A percentile compares a stretch with the other conserved stretches of the same genome.
Conservation (phyloP, 2,888 invertebrate species). For the Agonopterix arenella region DNA sequence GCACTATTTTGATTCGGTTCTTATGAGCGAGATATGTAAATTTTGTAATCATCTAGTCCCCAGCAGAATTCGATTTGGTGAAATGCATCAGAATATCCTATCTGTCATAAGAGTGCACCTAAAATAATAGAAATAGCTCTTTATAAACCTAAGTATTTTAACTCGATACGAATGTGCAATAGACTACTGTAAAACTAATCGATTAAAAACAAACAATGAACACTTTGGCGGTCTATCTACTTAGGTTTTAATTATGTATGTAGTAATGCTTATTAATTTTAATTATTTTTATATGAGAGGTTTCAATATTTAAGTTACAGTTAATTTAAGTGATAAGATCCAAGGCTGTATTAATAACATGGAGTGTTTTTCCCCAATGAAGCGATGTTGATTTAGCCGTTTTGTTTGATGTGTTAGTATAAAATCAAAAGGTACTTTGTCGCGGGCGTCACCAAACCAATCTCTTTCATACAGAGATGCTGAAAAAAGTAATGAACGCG, state of each 20-base stretch:
- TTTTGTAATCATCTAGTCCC: slow-evolving; percentile 26
- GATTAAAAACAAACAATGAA: slow-evolving; percentile 37
- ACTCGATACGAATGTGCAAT: slow-evolving; percentile 16
- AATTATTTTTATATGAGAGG: slow-evolving; percentile 70
- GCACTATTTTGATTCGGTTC: background rate
- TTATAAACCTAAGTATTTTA: background rate
- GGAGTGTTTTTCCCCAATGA: slow-evolving; percentile 59
- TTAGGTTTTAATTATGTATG: slow-evolving; percentile 54
- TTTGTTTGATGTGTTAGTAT: slow-evolving; percentile 25
- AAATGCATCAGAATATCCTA: slow-evolving; percentile 16
- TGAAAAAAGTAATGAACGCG: too few relatives aligned
- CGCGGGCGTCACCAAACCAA: too few relatives aligned
- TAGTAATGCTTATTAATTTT: slow-evolving; percentile 51
- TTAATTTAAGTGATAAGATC: slow-evolving; percentile 69
- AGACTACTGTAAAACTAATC: slow-evolving; percentile 10
- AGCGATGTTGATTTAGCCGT: slow-evolving; percentile 30
- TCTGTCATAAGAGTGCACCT: slow-evolving; percentile 7
- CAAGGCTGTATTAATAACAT: slow-evolving; percentile 71
- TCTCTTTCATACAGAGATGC: too few relatives aligned
- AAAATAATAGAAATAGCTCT: background rate
- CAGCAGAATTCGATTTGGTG: slow-evolving; percentile 25
- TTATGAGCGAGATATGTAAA: background rate
- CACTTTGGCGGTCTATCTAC: slow-evolving; percentile 67
- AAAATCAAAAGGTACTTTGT: too few relatives aligned
- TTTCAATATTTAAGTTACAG: slow-evolving; percentile 67